Percentiles rank a stretch among this genome's conserved stretches.
Conservation (phyloP, 2,113 vertebrate species). For the Varanus komodoensis region DNA sequence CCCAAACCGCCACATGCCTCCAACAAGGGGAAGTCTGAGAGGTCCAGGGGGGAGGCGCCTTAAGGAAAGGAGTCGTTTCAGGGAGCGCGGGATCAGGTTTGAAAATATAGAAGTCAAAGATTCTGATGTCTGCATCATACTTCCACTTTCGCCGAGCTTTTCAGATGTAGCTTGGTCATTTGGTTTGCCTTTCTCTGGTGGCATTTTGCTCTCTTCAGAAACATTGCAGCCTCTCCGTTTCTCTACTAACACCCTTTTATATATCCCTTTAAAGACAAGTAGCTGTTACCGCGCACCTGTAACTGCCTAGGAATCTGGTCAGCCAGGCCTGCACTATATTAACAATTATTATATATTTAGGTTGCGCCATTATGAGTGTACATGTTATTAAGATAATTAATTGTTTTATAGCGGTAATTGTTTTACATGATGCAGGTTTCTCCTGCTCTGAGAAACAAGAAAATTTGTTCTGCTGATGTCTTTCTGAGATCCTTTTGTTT, state of each 20-base stretch:
- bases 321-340: neutral
- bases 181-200: neutral
- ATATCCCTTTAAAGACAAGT: too few relatives aligned
- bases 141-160: too few relatives aligned
- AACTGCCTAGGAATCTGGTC: neutral
- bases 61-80: neutral
- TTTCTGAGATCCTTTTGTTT: neutral
- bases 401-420: neutral
- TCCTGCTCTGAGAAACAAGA: too few relatives aligned
- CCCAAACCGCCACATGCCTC: slow-evolving; percentile 25
- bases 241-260: neutral
- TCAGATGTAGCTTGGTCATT: too few relatives aligned
- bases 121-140: neutral
- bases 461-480: neutral
- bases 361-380: neutral
- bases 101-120: neutral
- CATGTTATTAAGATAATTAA: neutral
- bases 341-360: neutral
- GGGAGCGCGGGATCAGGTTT: neutral
- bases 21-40: slow-evolving; percentile 9
- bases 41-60: neutral
- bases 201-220: neutral
- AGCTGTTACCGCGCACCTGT: too few relatives aligned
- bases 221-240: neutral
- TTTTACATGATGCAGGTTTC: neutral